Base-by-base conservation (phyloP, 2,797 vertebrate genomes). In the Cottoperca gobio region DNA sequence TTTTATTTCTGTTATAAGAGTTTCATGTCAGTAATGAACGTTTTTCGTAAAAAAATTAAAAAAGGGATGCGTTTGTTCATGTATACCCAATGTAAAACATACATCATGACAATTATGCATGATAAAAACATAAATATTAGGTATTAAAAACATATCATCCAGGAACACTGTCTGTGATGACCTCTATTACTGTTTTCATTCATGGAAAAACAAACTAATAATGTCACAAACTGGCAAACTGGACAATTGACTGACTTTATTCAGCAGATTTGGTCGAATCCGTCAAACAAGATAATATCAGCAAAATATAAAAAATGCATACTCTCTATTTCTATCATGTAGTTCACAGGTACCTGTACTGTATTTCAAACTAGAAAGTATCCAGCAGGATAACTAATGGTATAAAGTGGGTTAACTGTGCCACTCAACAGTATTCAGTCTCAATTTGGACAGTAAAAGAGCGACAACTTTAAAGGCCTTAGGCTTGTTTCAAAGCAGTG, bases 361-460 rank as follows among this genome's bases (percentile, higher is more conserved):
- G 57, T 33, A 52, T 46, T 82, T 70, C 60, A 62, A 64, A 13
- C 54, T 10, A 42, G 21, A 59, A 57, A 40, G 45, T 46, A 17
- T 58, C 17, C 63, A 58, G 52, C 45, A 13, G 48, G 70, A 75
- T 73, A 88, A 73, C 23, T 75, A 72, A 79, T 73, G 69, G 57
- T 40, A 19, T 59, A 33, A 84, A 78, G 68, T 68, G 57, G 57
- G 39, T 82, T 11, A 81, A 91, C 68, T 77, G 60, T 49, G 76
- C 72, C 82, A 78, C 64, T 86, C 70, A 43, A 73, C 61, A 70
- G 66, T 35, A 59, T 73, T 84, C 76, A 80, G 79, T 87, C 81
- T 90, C 72, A 83, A 79, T 88, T 84, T 91, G 78, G 81, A 84
- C 73, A 80, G 71, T 63, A 70, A 83, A 70, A 68, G 28, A 81